These are phyloP conservation scores for Anthopleura xanthogrammica DNA, from an alignment of 92 coral and sea anemone genomes.

Conservation along the genomic window DNA sequence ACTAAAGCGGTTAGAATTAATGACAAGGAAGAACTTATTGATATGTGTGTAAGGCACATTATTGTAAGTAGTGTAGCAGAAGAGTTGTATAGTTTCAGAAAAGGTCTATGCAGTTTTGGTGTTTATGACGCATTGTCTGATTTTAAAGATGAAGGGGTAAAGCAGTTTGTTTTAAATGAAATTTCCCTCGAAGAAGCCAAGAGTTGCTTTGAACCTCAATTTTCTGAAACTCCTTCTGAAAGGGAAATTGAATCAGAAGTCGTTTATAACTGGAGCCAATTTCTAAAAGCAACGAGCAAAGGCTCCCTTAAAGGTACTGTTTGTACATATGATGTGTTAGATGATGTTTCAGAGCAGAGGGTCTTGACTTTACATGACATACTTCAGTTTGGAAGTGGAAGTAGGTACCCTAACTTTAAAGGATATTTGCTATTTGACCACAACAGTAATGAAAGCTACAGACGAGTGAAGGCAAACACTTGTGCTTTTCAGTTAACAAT, in stretches of 20 bases:
- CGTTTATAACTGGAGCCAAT: conserved; percentile 53
- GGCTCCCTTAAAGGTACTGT: conserved; percentile 30
- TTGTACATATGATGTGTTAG: neutral
- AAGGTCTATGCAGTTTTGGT: conserved; percentile 50
- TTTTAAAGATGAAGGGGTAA: conserved; percentile 33
- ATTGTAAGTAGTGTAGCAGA: conserved; percentile 41
- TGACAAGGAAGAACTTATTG: conserved; percentile 44
- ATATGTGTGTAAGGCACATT: conserved; percentile 48
- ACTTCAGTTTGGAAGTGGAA: conserved; percentile 55
- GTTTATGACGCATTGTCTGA: conserved; percentile 32
- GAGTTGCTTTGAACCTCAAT: conserved; percentile 48
- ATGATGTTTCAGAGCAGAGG: conserved; percentile 18
- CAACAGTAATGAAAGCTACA: too few species aligned
- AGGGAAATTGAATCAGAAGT: conserved; percentile 49
- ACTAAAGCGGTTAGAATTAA: conserved; percentile 40
- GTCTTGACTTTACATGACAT: conserved; percentile 36
- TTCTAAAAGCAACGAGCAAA: conserved; percentile 31
- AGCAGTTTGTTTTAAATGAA: conserved; percentile 23
- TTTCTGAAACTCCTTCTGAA: conserved; percentile 28
- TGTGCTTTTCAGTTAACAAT: conserved; percentile 50
- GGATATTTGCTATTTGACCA: conserved; percentile 52
- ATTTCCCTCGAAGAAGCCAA: conserved; percentile 44
- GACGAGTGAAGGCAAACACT: conserved; percentile 47
- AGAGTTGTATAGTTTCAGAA: conserved; percentile 45
- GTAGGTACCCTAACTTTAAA: conserved; percentile 51